Base-by-base conservation (phyloP, 2,113 vertebrate species). In the Gallinago paraguaiae region DNA sequence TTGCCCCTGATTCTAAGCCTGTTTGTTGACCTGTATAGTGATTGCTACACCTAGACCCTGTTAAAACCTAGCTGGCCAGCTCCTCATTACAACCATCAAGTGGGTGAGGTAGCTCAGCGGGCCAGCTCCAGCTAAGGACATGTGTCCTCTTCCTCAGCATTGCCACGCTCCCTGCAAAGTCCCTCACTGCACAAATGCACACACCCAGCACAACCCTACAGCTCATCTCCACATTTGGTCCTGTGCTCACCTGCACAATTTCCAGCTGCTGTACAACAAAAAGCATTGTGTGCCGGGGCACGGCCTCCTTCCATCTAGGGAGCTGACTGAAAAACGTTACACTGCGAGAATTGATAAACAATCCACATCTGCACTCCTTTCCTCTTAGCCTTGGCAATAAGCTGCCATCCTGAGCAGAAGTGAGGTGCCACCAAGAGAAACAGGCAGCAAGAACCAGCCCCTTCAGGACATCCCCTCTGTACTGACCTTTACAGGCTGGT, bases 231-330 rank as follows among this genome's bases (percentile, higher is more conserved):
- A 30, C 53, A 4, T 22, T 43, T 65, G 46, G 16, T 35, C 27
- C 60, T 18, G 2, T 1, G 2, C 14, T 45, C 1, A 0, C 31
- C 53, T 45, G n/a, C 24, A 22, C 2, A 2, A 37, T 37, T 80
- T 65, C 63, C 46, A 4, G 18, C 39, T 3, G 1, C 19, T 88
- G 5, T 7, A 54, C 4, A 20, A 60, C 35, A 76, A 60, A 82
- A 88, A 72, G 13, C 35, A 35, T 8, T 25, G 23, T 64, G 30
- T 56, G 43, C 57, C 43, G 37, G 28, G 54, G 20, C 10, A 51
- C 13, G 18, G 54, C 39, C 57, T 46, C 45, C 37, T 71, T 82
- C 57, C 6, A 2, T 60, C 45, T 46, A 76, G 31, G 17, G 27
- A 51, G 8, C 0, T 72, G 31, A 70, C 19, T 43, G 8, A 61